phyloP scores from a whole-genome alignment of 2,113 vertebrate genomes.

The Steatornis caripensis region DNA sequence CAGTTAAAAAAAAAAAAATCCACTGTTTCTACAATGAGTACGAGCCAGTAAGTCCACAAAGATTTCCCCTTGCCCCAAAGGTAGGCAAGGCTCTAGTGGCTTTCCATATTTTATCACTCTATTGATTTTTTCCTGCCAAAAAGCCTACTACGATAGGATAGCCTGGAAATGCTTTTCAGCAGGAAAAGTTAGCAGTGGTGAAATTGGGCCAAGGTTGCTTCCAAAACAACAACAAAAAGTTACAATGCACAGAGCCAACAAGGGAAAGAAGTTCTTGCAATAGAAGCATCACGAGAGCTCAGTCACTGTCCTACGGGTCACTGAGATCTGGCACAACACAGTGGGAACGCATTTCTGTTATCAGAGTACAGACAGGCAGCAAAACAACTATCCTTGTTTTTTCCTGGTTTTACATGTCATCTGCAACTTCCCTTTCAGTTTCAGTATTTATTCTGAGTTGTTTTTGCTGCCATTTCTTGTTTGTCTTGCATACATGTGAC shows the following conservation, averaged over 20 bases:
- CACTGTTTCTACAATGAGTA: not conserved
- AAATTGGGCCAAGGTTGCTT: not conserved
- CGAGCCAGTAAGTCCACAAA: not conserved
- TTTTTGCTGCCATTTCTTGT: slow-evolving; percentile 52
- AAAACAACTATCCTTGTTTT: not conserved
- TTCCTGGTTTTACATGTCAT: not conserved
- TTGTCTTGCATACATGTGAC: slow-evolving; percentile 43
- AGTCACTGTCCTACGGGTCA: not conserved
- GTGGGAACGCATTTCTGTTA: not conserved
- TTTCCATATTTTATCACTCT: not conserved
- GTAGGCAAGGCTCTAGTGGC: not conserved
- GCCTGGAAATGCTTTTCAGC: not conserved
- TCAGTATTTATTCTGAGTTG: slow-evolving; percentile 14
- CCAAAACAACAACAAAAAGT: not conserved
- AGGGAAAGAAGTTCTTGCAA: not conserved
- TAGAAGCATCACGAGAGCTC: not conserved
- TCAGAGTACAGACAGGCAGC: not conserved
- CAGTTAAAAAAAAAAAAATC: not conserved
- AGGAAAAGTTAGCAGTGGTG: not conserved
- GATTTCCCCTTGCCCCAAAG: not conserved
- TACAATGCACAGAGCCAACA: not conserved
- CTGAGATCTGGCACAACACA: not conserved
- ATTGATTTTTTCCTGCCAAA: not conserved
- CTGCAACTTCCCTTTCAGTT: not conserved
- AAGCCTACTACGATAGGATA: not conserved